Evolutionary conservation across 2,888 invertebrate species (phyloP), one percentile per base, ranked within the genome.

Genomic region (Temnothorax rugatulus): DNA sequence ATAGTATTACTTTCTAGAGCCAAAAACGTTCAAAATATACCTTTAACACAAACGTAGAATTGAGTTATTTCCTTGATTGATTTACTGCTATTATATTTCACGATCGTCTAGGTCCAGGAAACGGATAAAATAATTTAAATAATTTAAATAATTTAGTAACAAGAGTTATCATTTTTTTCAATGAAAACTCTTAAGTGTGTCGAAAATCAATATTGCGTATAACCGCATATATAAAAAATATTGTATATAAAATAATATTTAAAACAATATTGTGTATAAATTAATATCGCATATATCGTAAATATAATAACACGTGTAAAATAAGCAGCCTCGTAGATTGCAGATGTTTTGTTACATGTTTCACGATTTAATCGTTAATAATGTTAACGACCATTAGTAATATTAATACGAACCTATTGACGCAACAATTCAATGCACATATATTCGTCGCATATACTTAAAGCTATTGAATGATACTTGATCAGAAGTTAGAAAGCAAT

Each of bases 81-180:
- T 54, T 71, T 69, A 34, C 7, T n/a, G 29, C 29, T 38, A 3
- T 54, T 57, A 5, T 59, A 57, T 57, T 44, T 59, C 7, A 15
- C 13, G 73, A 41, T 59, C 9, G 38, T 34, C 15, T 68, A 18
- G 25, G 11, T 57, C 25, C 41, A 25, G 34, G 18, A 57, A 41
- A 41, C 7, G 18, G 13, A 25, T 74, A 74, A 74, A 59, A 29
- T 59, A 59, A 57, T 57, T 21, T 18, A 59, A 73, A 18, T 73
- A 54, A 54, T 59, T 59, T 4, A 34, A 34, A 34, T 34, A 34
- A 34, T 34, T 25, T 25, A 57, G 25, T 2, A 57, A 25, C 1
- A 29, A 41, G 8, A 25, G 52, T 1, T 13, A 7, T 18, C 1
- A 59, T 11, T 25, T 18, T 44, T 41, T 4, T 4, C 25, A 38